phyloP scores from a whole-genome alignment of 1,140 invertebrate species.

The Drosophila varians region DNA sequence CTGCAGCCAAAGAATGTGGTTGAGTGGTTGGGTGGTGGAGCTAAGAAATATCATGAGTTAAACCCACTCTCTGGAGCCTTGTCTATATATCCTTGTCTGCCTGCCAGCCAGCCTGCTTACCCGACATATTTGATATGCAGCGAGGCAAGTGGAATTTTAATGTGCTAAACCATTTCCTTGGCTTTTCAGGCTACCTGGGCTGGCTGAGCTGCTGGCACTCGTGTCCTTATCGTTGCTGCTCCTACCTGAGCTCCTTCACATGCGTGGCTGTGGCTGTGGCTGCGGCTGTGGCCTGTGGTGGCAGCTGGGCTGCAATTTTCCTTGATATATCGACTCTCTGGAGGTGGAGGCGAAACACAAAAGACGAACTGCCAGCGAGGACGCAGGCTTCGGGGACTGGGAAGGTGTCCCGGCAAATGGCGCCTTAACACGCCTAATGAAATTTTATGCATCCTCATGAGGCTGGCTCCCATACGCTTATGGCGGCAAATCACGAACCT shows the following conservation, averaged over 20 bases:
- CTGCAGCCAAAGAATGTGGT: constrained; percentile 31
- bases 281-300: constrained; percentile 29
- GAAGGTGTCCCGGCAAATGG: constrained; percentile 55
- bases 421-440: constrained; percentile 72
- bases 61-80: constrained; percentile 41
- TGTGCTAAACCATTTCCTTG: constrained; percentile 78
- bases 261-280: constrained; percentile 22
- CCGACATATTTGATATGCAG: constrained; percentile 77
- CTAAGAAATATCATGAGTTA: constrained; percentile 51
- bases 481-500: constrained; percentile 63
- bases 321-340: constrained; percentile 21
- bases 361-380: background rate
- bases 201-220: constrained; percentile 26
- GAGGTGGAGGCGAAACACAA: background rate
- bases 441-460: constrained; percentile 76
- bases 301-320: constrained; percentile 51
- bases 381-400: background rate
- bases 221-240: constrained; percentile 17
- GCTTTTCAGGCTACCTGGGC: constrained; percentile 11
- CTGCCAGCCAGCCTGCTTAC: constrained; percentile 34
- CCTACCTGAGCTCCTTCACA: constrained; percentile 20
- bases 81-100: constrained; percentile 8
- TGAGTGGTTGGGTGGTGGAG: background rate
- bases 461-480: constrained; percentile 50
- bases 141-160: constrained; percentile 80